Conservation (phyloP, 2,888 invertebrate genomes). For the Brassicogethes aeneus region DNA sequence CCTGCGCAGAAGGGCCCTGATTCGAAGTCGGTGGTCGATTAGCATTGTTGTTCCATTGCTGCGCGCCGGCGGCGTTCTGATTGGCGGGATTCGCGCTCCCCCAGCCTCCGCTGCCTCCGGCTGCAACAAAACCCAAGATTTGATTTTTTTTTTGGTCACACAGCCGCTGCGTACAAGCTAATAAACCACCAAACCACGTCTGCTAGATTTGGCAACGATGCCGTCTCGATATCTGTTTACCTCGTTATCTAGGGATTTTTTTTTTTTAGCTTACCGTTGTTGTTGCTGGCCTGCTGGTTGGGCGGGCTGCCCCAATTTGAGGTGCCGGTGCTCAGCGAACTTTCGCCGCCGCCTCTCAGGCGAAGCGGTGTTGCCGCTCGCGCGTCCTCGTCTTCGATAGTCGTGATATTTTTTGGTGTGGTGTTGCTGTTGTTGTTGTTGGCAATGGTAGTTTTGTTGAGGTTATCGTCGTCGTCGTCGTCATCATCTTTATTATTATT, state of each 20-base stretch:
- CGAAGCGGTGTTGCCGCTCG: conserved; percentile 44
- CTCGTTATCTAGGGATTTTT: no score
- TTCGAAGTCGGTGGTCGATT: conserved; percentile 34
- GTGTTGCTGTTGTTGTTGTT: conserved; percentile 9
- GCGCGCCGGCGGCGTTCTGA: conserved; percentile 37
- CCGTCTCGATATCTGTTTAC: no score
- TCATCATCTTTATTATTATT: conserved; percentile 32
- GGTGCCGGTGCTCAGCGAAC: conserved; percentile 64
- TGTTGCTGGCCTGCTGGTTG: conserved; percentile 51
- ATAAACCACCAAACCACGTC: conserved; percentile 13
- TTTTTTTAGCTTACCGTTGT: conserved; percentile 48
- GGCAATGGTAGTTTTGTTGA: conserved; percentile 27
- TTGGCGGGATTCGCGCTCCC: conserved; percentile 41
- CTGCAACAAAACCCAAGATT: conserved; percentile 19
- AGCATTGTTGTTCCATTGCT: conserved; percentile 39
- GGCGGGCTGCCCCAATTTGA: conserved; percentile 74
- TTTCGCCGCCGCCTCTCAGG: conserved; percentile 72
- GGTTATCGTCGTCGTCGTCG: conserved; percentile 40
- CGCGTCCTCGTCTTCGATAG: conserved; percentile 13
- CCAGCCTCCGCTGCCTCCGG: conserved; percentile 44
- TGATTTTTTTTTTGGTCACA: conserved; percentile 1
- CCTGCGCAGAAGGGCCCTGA: conserved; percentile 33
- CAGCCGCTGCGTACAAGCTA: conserved; percentile 8
- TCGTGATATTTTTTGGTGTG: conserved; percentile 27
- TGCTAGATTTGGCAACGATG: no score